A percentile compares a stretch with the other conserved stretches of the same genome.
These are phyloP conservation scores for Porites australiensis DNA, from an alignment of 64 coral and sea anemone genomes.

Conservation along the genomic window DNA sequence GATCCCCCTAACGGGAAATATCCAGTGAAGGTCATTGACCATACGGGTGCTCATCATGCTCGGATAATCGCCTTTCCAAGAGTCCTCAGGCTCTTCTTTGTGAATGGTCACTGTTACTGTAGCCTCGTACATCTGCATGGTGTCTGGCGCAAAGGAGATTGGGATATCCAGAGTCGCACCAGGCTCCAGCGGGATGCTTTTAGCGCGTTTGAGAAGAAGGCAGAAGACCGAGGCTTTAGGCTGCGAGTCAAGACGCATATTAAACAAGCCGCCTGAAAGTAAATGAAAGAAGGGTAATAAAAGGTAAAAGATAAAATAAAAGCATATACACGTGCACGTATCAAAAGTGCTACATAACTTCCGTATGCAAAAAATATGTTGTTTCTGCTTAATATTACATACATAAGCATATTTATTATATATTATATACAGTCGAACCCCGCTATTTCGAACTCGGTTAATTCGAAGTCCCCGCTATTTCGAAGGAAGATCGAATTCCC, in stretches of 20 bases:
- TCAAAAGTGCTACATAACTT: too few relatives aligned
- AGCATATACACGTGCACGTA: too few relatives aligned
- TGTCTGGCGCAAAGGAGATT: conserved; percentile 95
- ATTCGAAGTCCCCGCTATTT: too few relatives aligned
- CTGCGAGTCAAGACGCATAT: conserved; percentile 47
- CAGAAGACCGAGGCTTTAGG: conserved; percentile 90
- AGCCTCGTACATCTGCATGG: conserved; percentile 95
- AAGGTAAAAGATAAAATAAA: too few relatives aligned
- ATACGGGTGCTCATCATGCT: conserved; percentile 77
- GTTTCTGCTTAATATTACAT: too few relatives aligned
- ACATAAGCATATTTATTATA: not conserved
- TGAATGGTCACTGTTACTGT: conserved; percentile 87
- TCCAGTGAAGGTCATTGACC: conserved; percentile 94
- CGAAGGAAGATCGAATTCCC: too few relatives aligned
- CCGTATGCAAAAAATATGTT: too few relatives aligned
- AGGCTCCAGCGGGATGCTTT: conserved; percentile 74
- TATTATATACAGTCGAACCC: too few relatives aligned
- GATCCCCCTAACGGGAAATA: conserved; percentile 86
- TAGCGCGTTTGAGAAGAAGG: conserved; percentile 86
- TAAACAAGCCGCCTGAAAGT: conserved; percentile 76
- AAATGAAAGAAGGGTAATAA: too few relatives aligned
- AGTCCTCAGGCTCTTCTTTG: conserved; percentile 68
- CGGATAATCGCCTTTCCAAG: conserved; percentile 42
- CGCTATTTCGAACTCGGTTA: too few relatives aligned
- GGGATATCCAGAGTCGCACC: conserved; percentile 89